Evolutionary conservation across 1,140 invertebrate genomes (phyloP).

Genomic region (Penaeus vannamei): DNA sequence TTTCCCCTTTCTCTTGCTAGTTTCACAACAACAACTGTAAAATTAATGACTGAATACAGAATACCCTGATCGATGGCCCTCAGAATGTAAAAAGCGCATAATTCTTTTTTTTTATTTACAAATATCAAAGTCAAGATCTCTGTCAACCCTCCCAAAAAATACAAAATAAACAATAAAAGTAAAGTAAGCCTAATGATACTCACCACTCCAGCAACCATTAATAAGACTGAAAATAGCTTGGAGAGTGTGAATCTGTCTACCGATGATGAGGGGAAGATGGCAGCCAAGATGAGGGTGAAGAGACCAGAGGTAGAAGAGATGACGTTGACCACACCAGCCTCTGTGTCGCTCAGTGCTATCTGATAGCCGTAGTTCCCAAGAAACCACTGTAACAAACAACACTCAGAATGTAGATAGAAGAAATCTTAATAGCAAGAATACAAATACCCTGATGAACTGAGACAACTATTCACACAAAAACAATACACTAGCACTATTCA

Average conservation of each 20-base stretch:
- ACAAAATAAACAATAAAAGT: no score
- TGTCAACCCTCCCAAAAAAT: no score
- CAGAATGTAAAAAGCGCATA: no score
- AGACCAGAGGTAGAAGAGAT: constrained; percentile 86
- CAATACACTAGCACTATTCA: no score
- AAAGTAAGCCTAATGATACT: constrained; percentile 69
- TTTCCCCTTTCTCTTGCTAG: no score
- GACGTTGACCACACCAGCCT: constrained; percentile 84
- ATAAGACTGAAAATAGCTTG: constrained; percentile 83
- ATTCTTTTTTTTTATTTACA: no score
- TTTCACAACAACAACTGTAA: no score
- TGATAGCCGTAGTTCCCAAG: constrained; percentile 86
- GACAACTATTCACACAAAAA: no score
- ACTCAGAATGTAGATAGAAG: neutral
- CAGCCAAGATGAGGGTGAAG: constrained; percentile 86
- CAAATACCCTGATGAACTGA: no score
- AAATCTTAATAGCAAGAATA: neutral
- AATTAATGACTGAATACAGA: no score
- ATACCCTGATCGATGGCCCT: no score
- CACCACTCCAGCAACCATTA: constrained; percentile 85
- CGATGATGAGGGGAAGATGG: constrained; percentile 83
- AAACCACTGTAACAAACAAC: constrained; percentile 77
- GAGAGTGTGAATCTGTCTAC: constrained; percentile 85
- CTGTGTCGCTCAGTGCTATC: constrained; percentile 81
- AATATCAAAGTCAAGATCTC: no score